phyloP scores from a whole-genome alignment of 2,797 vertebrate genomes.

The Amniataba percoides region DNA sequence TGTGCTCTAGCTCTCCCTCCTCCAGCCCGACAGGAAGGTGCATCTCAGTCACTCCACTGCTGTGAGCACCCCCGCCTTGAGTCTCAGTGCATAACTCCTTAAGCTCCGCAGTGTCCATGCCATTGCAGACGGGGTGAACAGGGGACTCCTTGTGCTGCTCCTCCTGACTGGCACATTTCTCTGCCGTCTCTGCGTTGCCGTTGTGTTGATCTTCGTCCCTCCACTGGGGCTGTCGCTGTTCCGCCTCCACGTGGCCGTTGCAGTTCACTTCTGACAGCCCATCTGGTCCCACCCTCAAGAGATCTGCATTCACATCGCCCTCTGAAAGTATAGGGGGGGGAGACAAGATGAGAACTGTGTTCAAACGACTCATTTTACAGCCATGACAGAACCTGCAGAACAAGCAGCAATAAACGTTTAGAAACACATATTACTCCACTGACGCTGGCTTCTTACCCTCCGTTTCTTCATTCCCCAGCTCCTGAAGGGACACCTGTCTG shows the following conservation, averaged over 20 bases:
- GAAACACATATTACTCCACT: background rate
- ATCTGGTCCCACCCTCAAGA: conserved; percentile 77
- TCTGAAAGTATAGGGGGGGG: conserved; percentile 58
- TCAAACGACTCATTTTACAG: conserved; percentile 2
- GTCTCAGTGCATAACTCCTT: conserved; percentile 61
- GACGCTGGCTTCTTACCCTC: conserved; percentile 66
- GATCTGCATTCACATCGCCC: conserved; percentile 53
- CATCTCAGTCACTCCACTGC: conserved; percentile 50
- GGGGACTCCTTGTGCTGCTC: conserved; percentile 44
- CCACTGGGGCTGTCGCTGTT: conserved; percentile 64
- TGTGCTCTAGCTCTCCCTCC: conserved; percentile 70
- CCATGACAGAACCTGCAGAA: background rate
- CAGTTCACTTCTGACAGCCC: conserved; percentile 87
- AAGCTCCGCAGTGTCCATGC: conserved; percentile 67
- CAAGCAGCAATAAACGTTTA: background rate
- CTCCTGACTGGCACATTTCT: conserved; percentile 54
- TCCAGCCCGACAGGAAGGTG: conserved; percentile 56
- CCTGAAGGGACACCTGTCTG: conserved; percentile 87
- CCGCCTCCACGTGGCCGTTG: conserved; percentile 88
- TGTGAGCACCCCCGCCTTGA: conserved; percentile 45
- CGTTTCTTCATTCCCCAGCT: conserved; percentile 78
- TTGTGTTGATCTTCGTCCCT: conserved; percentile 84
- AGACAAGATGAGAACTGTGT: conserved; percentile 3
- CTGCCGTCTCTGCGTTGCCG: conserved; percentile 73
- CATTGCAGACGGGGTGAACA: conserved; percentile 74